Conservation (phyloP, 1,140 invertebrate species). For the Diachasma alloeum region DNA sequence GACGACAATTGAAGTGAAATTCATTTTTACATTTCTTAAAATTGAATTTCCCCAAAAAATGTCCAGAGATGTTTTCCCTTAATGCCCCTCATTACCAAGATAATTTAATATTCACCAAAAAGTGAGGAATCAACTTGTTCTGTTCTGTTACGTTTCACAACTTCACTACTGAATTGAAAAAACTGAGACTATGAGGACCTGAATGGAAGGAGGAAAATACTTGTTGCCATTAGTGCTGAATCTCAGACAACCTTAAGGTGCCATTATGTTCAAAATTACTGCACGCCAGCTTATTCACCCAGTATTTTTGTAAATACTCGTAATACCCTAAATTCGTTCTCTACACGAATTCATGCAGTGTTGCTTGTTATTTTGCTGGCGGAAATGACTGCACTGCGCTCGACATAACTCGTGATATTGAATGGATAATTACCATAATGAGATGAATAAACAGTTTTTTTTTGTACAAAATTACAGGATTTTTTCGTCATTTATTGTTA, state of each 20-base stretch:
- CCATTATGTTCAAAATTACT: not conserved
- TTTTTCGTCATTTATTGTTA: constrained; percentile 18
- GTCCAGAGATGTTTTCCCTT: no score
- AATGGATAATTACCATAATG: not conserved
- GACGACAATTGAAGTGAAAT: no score
- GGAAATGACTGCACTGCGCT: not conserved
- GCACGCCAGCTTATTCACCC: not conserved
- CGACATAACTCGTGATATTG: not conserved
- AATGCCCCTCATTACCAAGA: no score
- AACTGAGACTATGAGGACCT: no score
- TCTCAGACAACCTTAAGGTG: not conserved
- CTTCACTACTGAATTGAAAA: no score
- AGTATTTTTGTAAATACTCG: constrained; percentile 19
- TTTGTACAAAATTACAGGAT: not conserved
- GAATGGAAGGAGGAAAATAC: not conserved
- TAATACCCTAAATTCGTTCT: not conserved
- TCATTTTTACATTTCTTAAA: no score
- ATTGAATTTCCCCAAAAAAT: no score
- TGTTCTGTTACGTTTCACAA: no score
- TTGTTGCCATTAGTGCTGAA: not conserved
- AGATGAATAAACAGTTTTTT: not conserved
- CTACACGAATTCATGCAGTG: not conserved
- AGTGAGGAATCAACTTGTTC: no score
- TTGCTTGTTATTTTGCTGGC: constrained; percentile 14
- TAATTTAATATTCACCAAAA: no score